Conservation (phyloP, 2,888 invertebrate species). For the Penaeus monodon region DNA sequence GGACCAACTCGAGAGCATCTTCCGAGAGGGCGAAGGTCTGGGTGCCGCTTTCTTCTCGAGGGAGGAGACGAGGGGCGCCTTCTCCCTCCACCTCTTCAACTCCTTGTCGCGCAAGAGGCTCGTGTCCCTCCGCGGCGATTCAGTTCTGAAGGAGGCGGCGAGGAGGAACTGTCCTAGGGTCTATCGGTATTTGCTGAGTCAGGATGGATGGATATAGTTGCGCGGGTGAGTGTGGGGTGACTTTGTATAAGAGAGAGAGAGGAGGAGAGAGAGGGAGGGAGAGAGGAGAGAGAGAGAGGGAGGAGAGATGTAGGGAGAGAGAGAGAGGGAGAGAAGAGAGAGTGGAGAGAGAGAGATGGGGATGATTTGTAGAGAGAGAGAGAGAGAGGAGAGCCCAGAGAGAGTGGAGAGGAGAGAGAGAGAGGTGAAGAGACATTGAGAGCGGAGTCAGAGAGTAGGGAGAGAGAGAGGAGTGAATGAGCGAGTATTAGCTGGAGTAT, state of each 20-base stretch:
- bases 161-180: constrained; percentile 3
- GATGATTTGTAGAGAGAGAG: background rate
- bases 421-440: background rate
- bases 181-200: background rate
- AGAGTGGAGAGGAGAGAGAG: background rate
- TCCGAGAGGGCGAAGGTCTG: no score
- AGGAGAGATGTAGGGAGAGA: background rate
- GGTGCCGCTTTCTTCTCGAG: no score
- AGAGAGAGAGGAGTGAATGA: no score
- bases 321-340: background rate
- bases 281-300: background rate
- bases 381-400: no score
- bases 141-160: background rate
- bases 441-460: no score
- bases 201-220: background rate
- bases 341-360: no score
- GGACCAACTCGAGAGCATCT: no score
- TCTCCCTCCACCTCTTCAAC: constrained; percentile 23
- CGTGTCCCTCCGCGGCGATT: background rate
- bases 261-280: background rate
- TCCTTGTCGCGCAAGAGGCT: background rate
- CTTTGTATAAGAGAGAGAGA: background rate
- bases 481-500: no score
- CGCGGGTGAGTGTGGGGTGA: background rate
- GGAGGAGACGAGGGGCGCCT: background rate